Evolutionary conservation across 2,113 vertebrate genomes (phyloP).

Genomic region (Thamnaconus septentrionalis): DNA sequence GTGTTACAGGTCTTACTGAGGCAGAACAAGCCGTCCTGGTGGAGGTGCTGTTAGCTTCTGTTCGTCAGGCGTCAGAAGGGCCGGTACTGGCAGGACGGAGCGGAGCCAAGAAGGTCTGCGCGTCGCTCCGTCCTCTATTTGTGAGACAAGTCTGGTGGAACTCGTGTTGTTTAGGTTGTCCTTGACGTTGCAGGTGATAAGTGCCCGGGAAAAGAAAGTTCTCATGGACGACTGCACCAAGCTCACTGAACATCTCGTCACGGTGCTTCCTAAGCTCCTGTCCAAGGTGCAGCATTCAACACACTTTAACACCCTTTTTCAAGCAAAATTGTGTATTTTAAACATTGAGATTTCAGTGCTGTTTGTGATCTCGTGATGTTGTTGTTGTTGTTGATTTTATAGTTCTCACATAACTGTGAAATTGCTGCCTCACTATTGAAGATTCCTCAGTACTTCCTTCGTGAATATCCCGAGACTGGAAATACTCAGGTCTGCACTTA

Average conservation of each 20-base stretch:
- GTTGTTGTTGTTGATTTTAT: not conserved
- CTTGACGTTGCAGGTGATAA: slow-evolving; percentile 60
- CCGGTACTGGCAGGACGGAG: slow-evolving; percentile 82
- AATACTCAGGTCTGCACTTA: slow-evolving; percentile 63
- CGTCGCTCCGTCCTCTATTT: not conserved
- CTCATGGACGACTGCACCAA: slow-evolving; percentile 82
- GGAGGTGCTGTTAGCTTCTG: slow-evolving; percentile 83
- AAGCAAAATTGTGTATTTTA: not conserved
- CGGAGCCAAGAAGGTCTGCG: slow-evolving; percentile 82
- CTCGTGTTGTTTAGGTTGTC: not conserved
- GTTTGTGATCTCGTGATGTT: not conserved
- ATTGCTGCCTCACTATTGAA: slow-evolving; percentile 81
- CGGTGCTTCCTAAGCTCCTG: slow-evolving; percentile 82
- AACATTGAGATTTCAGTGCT: not conserved
- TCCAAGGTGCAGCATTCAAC: slow-evolving; percentile 76
- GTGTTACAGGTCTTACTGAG: slow-evolving; percentile 70
- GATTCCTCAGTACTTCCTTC: slow-evolving; percentile 85
- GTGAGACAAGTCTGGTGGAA: not conserved
- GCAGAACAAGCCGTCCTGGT: slow-evolving; percentile 76
- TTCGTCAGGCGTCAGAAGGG: slow-evolving; percentile 85
- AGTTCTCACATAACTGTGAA: slow-evolving; percentile 82
- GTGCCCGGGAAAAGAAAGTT: slow-evolving; percentile 81
- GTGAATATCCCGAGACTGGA: slow-evolving; percentile 65
- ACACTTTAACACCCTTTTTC: not conserved
- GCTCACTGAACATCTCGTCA: slow-evolving; percentile 85